phyloP scores from a whole-genome alignment of 2,888 invertebrate species.

The Uloborus plumipes region DNA sequence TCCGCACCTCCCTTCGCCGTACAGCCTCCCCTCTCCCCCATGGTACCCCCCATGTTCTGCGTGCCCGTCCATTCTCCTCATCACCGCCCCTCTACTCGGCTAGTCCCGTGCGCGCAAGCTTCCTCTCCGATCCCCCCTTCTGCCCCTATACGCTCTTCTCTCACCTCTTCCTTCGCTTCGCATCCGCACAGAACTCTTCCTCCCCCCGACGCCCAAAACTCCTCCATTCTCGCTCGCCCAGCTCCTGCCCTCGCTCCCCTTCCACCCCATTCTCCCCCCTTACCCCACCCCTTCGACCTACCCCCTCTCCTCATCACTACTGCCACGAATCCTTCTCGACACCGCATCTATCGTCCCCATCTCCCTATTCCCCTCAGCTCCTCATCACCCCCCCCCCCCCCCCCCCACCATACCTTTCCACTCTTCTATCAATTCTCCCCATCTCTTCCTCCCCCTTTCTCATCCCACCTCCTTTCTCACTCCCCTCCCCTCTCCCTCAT shows the following conservation, averaged over 20 bases:
- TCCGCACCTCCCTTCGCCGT: too few relatives aligned
- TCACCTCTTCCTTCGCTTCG: not conserved
- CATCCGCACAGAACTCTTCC: not conserved
- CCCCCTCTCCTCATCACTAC: too few relatives aligned
- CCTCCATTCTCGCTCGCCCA: not conserved
- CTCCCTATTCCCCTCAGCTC: not conserved
- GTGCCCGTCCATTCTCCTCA: too few relatives aligned
- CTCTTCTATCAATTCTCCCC: not conserved
- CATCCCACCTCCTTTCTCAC: too few relatives aligned
- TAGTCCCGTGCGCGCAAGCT: not conserved
- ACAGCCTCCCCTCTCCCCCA: too few relatives aligned
- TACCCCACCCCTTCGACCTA: too few relatives aligned
- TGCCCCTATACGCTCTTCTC: not conserved
- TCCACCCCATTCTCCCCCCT: not conserved
- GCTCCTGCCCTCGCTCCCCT: not conserved
- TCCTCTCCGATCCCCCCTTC: not conserved
- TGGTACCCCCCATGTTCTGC: too few relatives aligned
- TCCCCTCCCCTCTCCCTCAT: too few relatives aligned
- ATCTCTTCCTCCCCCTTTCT: not conserved
- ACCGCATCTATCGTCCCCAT: too few relatives aligned
- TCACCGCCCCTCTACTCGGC: not conserved
- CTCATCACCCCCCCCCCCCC: not conserved
- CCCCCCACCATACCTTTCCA: not conserved
- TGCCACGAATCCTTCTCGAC: too few relatives aligned
- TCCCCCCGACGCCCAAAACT: not conserved